Percentiles rank a stretch among this genome's conserved stretches.
These are phyloP conservation scores for Polyodon spathula DNA, from an alignment of 2,113 vertebrate genomes.

Conservation along the genomic window DNA sequence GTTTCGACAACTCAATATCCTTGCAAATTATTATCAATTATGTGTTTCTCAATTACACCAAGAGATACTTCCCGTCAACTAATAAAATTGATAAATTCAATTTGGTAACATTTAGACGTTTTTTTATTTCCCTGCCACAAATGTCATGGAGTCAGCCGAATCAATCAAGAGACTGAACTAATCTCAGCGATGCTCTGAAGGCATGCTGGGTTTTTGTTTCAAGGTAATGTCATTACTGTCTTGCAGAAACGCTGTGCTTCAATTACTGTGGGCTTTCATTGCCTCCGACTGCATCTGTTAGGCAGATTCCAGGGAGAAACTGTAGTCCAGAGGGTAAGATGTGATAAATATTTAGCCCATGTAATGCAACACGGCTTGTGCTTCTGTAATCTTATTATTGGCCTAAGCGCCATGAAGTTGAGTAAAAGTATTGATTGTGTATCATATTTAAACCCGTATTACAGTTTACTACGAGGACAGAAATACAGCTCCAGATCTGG, in stretches of 20 bases:
- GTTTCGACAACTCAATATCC: neutral
- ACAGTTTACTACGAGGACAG: too few species aligned
- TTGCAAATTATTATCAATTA: neutral
- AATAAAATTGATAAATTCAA: conserved; percentile 54
- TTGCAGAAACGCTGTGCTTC: conserved; percentile 27
- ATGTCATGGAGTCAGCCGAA: conserved; percentile 35
- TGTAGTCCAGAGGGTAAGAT: conserved; percentile 2
- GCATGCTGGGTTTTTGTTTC: conserved; percentile 27
- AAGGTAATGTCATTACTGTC: conserved; percentile 34
- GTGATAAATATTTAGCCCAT: conserved; percentile 7
- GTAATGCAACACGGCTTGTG: conserved; percentile 5
- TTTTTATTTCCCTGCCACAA: conserved; percentile 43
- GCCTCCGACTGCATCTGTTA: conserved; percentile 2
- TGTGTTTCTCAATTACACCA: conserved; percentile 24
- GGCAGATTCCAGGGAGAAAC: conserved; percentile 3
- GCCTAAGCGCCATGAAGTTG: neutral
- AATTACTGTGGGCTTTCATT: conserved; percentile 10
- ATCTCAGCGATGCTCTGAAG: conserved; percentile 19
- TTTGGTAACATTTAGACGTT: conserved; percentile 47
- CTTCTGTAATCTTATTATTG: conserved; percentile 11
- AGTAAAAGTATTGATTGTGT: too few species aligned
- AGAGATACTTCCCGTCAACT: conserved; percentile 45
- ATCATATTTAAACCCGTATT: too few species aligned
- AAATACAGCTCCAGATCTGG: too few species aligned
- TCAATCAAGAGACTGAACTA: conserved; percentile 28